phyloP scores from a whole-genome alignment of 2,888 invertebrate species.

The Pollenia amentaria region DNA sequence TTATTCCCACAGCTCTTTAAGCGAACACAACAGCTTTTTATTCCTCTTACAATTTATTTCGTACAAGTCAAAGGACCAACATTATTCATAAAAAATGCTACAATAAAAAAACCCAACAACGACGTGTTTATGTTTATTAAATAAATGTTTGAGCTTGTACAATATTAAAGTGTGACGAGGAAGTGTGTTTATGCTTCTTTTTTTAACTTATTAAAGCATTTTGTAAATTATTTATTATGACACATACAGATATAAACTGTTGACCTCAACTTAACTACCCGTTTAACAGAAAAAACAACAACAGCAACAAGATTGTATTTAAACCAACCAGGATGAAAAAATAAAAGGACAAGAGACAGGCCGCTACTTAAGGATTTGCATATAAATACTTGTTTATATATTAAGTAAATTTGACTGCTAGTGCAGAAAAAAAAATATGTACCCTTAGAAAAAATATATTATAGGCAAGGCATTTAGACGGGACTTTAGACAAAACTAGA shows the following conservation, averaged over 20 bases:
- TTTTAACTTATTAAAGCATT: conserved; percentile 29
- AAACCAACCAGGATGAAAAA: not conserved
- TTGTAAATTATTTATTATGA: conserved; percentile 53
- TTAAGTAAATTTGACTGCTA: not conserved
- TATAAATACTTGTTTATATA: not conserved
- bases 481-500: no score
- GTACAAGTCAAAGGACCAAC: conserved; percentile 10
- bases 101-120: not conserved
- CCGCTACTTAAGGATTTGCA: conserved; percentile 25
- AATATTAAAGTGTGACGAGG: conserved; percentile 15
- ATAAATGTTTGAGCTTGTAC: conserved; percentile 40
- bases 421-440: not conserved
- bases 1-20: not conserved
- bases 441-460: conserved; percentile 6
- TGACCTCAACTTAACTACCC: conserved; percentile 44
- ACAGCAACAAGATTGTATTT: not conserved
- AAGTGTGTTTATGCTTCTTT: not conserved
- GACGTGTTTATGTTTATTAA: conserved; percentile 31
- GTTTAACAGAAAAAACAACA: not conserved
- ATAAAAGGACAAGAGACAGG: not conserved
- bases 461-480: no score
- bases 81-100: not conserved
- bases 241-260: conserved; percentile 8
- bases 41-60: conserved; percentile 26
- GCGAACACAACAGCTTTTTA: not conserved